Conservation (phyloP, 1,140 invertebrate species). For the Scaptomyza hsui region DNA sequence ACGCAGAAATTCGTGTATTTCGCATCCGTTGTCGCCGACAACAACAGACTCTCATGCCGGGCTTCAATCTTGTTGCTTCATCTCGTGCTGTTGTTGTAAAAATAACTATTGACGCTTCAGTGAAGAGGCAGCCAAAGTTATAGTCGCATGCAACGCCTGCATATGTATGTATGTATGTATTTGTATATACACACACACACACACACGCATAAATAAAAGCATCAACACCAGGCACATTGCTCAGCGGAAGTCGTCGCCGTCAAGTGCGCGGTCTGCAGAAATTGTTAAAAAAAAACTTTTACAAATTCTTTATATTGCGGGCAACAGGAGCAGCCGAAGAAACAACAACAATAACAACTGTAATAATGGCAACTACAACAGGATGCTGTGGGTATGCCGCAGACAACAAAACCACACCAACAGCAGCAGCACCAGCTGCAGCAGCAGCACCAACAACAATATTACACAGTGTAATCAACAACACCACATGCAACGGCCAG, state of each 20-base stretch:
- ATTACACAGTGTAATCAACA: constrained; percentile 77
- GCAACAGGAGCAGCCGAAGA: constrained; percentile 30
- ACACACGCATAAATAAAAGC: constrained; percentile 63
- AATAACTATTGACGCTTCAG: constrained; percentile 77
- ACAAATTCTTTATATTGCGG: constrained; percentile 69
- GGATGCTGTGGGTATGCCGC: constrained; percentile 54
- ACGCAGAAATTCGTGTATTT: constrained; percentile 69
- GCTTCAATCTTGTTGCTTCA: constrained; percentile 23
- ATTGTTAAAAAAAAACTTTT: constrained; percentile 78
- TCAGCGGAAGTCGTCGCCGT: constrained; percentile 73
- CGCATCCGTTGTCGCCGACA: constrained; percentile 55
- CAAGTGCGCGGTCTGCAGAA: constrained; percentile 69
- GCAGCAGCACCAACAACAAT: constrained; percentile 50
- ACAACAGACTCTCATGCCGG: constrained; percentile 32
- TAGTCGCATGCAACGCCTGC: constrained; percentile 30
- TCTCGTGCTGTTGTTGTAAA: constrained; percentile 43
- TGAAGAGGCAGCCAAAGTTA: constrained; percentile 62
- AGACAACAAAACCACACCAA: constrained; percentile 67
- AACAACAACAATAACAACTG: constrained; percentile 72
- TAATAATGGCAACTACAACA: constrained; percentile 69
- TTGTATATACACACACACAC: not conserved
- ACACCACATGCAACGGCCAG: constrained; percentile 63
- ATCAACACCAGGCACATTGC: constrained; percentile 76
- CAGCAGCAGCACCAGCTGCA: constrained; percentile 45
- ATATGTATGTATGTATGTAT: not conserved